Evolutionary conservation across 2,888 invertebrate genomes (phyloP), one percentile per base, ranked within the genome.

Genomic region (Deroplatys truncata): DNA sequence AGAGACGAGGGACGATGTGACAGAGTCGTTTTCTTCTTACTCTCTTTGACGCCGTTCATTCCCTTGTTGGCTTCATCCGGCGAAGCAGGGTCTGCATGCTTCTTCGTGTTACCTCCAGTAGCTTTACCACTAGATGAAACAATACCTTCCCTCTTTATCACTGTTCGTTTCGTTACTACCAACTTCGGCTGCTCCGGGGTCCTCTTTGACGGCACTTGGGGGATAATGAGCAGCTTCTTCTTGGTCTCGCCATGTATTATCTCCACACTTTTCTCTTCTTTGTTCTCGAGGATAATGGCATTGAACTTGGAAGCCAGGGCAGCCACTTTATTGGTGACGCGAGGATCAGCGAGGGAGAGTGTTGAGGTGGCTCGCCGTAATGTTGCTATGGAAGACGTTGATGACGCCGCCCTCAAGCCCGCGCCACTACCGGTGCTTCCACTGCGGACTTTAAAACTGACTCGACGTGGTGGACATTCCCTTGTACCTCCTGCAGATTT

Each of bases 301-400:
- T 97, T 96, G 92, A 96, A 97, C 92, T 96, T 96, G 91, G 95
- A 95, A 1, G 96, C 96, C 90, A 97, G 93, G 92, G 96, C 95
- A 86, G 96, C 95, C 82, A 97, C 97, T 92, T 95, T 95, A 91
- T 84, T 84, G 25, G 49, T 28, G 29, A 82, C 43, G 7, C 83
- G 85, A 25, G 31, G 20, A 28, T 89, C 85, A 90, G 94, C 94
- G 25, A 94, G 93, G 16, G 94, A 92, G 72, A 93, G 93, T 82
- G 93, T 91, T 20, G n/a, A 35, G 4, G n/a, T 13, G 28, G 35
- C 72, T 2, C 82, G 5, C 2, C 82, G 28, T 5, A 35, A 28
- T 15, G 16, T 16, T 72, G 56, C 25, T 25, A 28, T 20, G 15
- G 82, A 25, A 82, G 83, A 31, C 28, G 35, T 7, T 25, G 87